These are phyloP conservation scores for Denticeps clupeoides DNA, from an alignment of 2,797 vertebrate genomes.

Conservation along the genomic window DNA sequence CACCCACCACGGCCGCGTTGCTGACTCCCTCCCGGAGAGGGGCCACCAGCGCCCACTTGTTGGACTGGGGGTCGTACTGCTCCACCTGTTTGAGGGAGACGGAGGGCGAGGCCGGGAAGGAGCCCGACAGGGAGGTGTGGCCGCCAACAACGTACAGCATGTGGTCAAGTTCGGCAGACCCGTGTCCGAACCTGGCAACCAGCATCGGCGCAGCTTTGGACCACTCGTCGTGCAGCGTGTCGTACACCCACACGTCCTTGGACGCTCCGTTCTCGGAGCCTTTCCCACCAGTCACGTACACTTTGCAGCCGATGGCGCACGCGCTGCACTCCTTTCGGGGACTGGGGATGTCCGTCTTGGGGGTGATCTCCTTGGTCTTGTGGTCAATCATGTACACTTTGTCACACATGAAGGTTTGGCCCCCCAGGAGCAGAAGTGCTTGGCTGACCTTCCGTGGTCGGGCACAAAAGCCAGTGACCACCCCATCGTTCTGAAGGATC, in stretches of 20 bases:
- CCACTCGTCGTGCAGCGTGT: constrained; percentile 77
- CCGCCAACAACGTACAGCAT: constrained; percentile 70
- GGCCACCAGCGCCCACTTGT: constrained; percentile 76
- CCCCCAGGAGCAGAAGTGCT: constrained; percentile 69
- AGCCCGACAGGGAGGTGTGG: constrained; percentile 68
- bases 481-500: constrained; percentile 74
- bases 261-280: constrained; percentile 75
- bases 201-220: constrained; percentile 73
- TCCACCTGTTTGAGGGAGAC: constrained; percentile 79
- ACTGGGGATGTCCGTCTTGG: constrained; percentile 74
- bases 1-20: constrained; percentile 72
- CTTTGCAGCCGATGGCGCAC: constrained; percentile 75
- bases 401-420: constrained; percentile 78
- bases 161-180: constrained; percentile 70
- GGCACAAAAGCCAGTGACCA: constrained; percentile 72
- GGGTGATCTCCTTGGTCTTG: constrained; percentile 73
- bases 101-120: constrained; percentile 73
- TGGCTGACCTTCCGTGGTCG: constrained; percentile 71
- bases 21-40: constrained; percentile 74
- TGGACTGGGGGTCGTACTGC: constrained; percentile 73
- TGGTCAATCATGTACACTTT: constrained; percentile 75
- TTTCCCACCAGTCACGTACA: constrained; percentile 72
- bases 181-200: constrained; percentile 72
- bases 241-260: constrained; percentile 78
- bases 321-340: constrained; percentile 77